Base-by-base conservation (phyloP, 92 coral and sea anemone species). In the Palythoa heliodiscus region DNA sequence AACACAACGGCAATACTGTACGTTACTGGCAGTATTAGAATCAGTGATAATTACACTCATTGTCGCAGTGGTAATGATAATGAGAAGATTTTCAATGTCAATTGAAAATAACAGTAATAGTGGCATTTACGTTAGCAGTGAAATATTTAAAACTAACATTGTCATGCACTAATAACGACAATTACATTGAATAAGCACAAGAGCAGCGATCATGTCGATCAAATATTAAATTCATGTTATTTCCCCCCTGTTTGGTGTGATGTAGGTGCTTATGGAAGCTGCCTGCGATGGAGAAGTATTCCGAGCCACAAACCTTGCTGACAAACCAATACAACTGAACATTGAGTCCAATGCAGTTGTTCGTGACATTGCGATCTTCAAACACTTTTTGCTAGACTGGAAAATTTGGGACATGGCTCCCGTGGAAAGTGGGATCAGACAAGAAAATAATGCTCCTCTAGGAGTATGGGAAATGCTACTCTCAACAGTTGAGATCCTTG, bases 251-350 rank as follows among this genome's bases (percentile, higher is more conserved):
- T 14, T 54, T 16, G 78, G 8, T 60, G 12, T 71, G 7, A 52
- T 66, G 71, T 78, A 96, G 98, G 98, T 94, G 11, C 71, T 97
- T 60, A 95, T 97, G 95, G 92, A 91, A 63, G 95, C 95, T 13
- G 99, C 99, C 0, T 97, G 99, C 71, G 93, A 95, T 29, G 98
- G 99, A 20, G 98, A 97, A 74, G 95, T 97, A 0, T 95, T 97
- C 89, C 91, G 92, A 61, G 96, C 95, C 83, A 94, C 98, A 40
- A 92, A 91, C 63, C 92, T 94, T 8, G 74, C 90, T 12, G 95
- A 97, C 83, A 95, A 92, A 68, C 99, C 99, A 47, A 93, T 92
- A 85, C 89, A 95, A 87, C 90, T 97, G 5, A 95, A 97, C 94
- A 91, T 97, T 50, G 98, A 91, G 89, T 95, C 99, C 70, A 94